A percentile compares a stretch with the other conserved stretches of the same genome.
Conservation (phyloP, 2,797 vertebrate genomes). For the Fratercula arctica region DNA sequence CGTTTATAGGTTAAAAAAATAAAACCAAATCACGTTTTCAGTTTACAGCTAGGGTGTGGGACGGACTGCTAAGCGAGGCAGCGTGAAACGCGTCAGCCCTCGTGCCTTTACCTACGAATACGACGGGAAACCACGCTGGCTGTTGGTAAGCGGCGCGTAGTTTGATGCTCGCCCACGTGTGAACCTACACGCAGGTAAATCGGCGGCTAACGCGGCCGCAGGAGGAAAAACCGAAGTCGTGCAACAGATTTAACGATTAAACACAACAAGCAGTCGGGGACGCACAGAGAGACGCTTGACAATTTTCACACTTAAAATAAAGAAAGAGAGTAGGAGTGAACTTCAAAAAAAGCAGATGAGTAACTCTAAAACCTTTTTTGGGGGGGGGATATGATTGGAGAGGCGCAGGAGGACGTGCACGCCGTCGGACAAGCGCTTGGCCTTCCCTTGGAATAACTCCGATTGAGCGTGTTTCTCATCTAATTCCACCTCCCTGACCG, state of each 20-base stretch:
- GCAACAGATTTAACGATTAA: not conserved
- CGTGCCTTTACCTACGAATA: not conserved
- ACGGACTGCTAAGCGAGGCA: not conserved
- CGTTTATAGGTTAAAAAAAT: not conserved
- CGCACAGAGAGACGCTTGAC: not conserved
- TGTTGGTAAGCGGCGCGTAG: not conserved
- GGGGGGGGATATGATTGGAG: not conserved
- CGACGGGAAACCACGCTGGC: rapidly evolving
- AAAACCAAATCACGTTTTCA: not conserved
- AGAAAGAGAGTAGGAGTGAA: not conserved
- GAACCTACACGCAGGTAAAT: not conserved
- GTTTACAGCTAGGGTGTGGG: not conserved
- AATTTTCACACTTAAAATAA: not conserved
- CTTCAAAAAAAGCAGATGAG: not conserved
- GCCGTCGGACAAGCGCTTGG: rapidly evolving
- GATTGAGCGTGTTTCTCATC: rapidly evolving
- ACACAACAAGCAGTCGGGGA: not conserved
- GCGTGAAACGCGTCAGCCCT: rapidly evolving
- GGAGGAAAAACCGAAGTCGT: not conserved
- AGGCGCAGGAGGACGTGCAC: rapidly evolving
- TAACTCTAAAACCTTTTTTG: not conserved
- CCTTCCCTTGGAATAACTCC: not conserved
- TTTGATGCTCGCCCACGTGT: not conserved
- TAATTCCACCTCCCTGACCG: not conserved
- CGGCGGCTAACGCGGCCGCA: not conserved